Base-by-base conservation (phyloP, 1,140 invertebrate genomes). In the Steinernema khuongi region DNA sequence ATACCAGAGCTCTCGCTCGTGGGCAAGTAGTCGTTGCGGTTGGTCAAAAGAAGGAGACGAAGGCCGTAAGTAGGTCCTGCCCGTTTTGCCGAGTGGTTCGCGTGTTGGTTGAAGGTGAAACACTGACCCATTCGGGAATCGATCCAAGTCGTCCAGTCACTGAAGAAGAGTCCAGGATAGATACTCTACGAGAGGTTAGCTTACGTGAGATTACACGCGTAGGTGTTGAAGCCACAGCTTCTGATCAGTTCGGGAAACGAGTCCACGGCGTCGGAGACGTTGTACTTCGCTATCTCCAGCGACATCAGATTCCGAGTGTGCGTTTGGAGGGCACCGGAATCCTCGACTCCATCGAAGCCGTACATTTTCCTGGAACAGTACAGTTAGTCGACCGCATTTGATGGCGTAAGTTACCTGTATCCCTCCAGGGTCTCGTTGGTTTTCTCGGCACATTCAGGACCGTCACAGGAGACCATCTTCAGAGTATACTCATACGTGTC, bases 11-110 rank as follows among this genome's bases (percentile, higher is more conserved):
- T 68, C 29, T 79, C 77, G 17, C 74, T 68, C 0, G 67, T 66
- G 0, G 67, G n/a, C 17, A 79, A 19, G 41, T 78, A 79, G 44
- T 79, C 78, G 14, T 17, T 68, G 14, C 71, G 30, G 67, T 79
- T 79, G n/a, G 74, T 77, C 36, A 80, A 76, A 4, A 80, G 26
- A 17, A 80, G 31, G 30, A 79, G 28, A 2, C 77, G 74, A 0
- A 79, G 69, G 17, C 77, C 77, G 75, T 79, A 79, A 33, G 80
- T 73, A 4, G 77, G 77, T 11, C 77, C 77, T 17, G 77, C 77
- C 17, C 77, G 31, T 19, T 32, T 80, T 1, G 74, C 41, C 22
- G 50, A 67, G n/a, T 74, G 43, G 7, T 67, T 41, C 1, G 43
- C 17, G 19, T 66, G 31, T 18, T 18, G 2, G 29, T 79, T 79